phyloP scores from a whole-genome alignment of 2,888 invertebrate species.

The Ophion ellenae region DNA sequence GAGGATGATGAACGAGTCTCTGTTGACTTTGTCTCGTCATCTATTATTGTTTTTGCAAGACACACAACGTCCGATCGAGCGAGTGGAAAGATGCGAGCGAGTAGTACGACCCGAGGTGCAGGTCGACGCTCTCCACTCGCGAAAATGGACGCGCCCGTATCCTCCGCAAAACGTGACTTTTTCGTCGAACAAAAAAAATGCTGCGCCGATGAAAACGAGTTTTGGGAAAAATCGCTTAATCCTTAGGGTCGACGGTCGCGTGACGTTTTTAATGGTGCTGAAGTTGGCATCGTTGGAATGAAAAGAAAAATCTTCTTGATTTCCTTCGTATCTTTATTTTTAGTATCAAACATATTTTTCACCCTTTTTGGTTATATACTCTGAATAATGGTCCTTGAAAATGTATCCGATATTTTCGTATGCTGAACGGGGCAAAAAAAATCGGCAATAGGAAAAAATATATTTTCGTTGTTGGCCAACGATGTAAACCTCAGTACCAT shows the following conservation, averaged over 20 bases:
- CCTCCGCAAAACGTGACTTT: neutral
- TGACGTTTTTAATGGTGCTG: too few species aligned
- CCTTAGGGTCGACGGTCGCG: neutral
- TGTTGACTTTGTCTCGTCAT: conserved; percentile 44
- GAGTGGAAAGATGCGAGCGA: conserved; percentile 15
- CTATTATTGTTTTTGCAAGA: conserved; percentile 23
- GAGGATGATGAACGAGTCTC: conserved; percentile 51
- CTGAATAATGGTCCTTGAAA: too few species aligned
- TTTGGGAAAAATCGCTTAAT: neutral
- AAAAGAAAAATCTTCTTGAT: too few species aligned
- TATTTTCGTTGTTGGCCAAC: too few species aligned
- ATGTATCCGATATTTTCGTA: too few species aligned
- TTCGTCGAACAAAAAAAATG: neutral
- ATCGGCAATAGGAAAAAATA: too few species aligned
- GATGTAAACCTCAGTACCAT: too few species aligned
- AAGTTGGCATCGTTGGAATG: too few species aligned
- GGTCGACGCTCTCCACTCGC: conserved; percentile 47
- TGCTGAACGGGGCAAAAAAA: too few species aligned
- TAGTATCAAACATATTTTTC: too few species aligned
- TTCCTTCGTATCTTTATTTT: too few species aligned
- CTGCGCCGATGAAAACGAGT: neutral
- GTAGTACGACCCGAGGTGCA: conserved; percentile 51
- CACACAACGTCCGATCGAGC: neutral
- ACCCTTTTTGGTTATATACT: too few species aligned
- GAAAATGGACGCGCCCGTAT: conserved; percentile 9